Conservation (phyloP, 2,113 vertebrate species). For the Oriolus oriolus region DNA sequence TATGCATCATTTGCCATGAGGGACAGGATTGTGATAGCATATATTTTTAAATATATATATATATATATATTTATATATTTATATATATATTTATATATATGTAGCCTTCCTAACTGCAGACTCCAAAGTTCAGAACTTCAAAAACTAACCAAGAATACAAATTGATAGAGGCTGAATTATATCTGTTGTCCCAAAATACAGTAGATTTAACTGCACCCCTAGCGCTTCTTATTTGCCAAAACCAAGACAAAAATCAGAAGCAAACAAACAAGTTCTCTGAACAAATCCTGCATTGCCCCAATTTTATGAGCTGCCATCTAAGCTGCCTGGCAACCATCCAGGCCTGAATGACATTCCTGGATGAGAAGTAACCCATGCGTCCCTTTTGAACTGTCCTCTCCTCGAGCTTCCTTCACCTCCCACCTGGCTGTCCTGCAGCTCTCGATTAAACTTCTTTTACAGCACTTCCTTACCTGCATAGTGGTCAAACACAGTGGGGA, state of each 20-base stretch:
- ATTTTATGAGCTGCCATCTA: neutral
- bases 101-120: neutral
- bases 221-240: neutral
- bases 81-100: neutral
- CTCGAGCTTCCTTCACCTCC: neutral
- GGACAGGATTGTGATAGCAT: neutral
- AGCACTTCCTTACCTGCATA: constrained; percentile 77
- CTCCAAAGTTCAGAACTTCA: neutral
- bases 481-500: constrained; percentile 82
- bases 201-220: neutral
- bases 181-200: neutral
- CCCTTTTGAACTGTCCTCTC: neutral
- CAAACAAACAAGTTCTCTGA: neutral
- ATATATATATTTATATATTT: neutral
- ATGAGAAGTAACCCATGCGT: neutral
- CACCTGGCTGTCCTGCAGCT: neutral
- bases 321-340: neutral
- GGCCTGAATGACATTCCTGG: neutral
- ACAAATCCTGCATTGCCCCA: constrained; percentile 27
- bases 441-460: neutral
- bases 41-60: neutral
- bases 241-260: neutral
- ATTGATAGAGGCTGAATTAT: neutral
- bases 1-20: neutral
- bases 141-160: neutral